Evolutionary conservation across 2,113 vertebrate genomes (phyloP).

Genomic region (Variabilichromis moorii): DNA sequence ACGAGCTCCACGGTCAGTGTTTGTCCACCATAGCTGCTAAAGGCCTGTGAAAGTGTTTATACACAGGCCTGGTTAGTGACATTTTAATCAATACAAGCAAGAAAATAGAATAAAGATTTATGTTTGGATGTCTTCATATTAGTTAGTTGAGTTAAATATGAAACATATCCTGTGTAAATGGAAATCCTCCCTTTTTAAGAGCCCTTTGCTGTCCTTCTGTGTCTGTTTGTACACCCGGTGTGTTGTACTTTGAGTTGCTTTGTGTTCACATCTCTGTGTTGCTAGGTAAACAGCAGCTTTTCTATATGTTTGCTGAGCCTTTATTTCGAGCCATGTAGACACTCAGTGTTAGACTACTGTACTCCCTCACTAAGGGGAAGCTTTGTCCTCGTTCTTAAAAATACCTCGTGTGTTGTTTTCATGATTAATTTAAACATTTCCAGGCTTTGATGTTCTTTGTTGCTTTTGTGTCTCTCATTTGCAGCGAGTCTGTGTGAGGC

Average conservation of each 20-base stretch:
- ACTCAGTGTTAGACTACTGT: neutral
- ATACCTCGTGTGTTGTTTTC: neutral
- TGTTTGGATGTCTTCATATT: neutral
- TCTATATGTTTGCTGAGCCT: neutral
- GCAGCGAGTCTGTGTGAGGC: conserved; percentile 84
- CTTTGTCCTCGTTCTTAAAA: accelerated
- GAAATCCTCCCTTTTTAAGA: neutral
- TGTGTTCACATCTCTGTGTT: neutral
- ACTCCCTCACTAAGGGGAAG: too few species aligned
- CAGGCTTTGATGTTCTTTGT: neutral
- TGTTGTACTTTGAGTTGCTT: neutral
- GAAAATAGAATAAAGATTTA: neutral
- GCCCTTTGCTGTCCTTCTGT: neutral
- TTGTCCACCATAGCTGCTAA: neutral
- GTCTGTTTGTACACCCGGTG: neutral
- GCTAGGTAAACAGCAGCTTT: neutral
- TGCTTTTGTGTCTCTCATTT: neutral
- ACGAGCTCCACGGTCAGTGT: conserved; percentile 85
- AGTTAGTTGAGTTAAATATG: neutral
- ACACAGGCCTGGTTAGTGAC: neutral
- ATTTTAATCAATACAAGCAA: neutral
- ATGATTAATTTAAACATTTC: neutral
- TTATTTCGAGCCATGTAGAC: neutral
- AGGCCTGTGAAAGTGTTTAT: neutral
- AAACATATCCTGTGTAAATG: neutral